Evolutionary conservation across 2,113 vertebrate species (phyloP).

Genomic region (Emydocephalus ijimae): DNA sequence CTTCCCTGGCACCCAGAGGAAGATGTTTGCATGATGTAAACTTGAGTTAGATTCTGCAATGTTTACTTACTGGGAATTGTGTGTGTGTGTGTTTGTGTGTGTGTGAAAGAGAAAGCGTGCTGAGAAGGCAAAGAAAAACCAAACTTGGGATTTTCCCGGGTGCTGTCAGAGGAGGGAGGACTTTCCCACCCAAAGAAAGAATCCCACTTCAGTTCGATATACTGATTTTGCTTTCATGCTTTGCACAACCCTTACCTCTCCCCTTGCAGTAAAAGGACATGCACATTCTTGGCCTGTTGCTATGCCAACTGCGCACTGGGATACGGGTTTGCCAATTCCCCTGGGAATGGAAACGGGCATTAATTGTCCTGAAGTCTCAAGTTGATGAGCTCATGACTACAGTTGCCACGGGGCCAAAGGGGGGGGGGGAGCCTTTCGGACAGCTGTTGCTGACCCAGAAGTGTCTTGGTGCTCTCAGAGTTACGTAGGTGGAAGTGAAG

Average conservation of each 20-base stretch:
- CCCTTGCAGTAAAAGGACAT: not conserved
- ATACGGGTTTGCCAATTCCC: slow-evolving; percentile 4
- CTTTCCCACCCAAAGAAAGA: not conserved
- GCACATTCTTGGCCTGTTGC: slow-evolving; percentile 28
- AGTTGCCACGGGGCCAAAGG: not conserved
- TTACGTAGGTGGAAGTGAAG: fast-evolving
- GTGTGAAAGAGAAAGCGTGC: not conserved
- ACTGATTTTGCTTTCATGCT: not conserved
- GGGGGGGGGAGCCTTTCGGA: not conserved
- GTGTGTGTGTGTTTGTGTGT: not conserved
- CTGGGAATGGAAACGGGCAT: not conserved
- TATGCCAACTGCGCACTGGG: slow-evolving; percentile 21
- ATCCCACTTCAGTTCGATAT: not conserved
- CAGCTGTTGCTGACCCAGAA: not conserved
- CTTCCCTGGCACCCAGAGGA: not conserved
- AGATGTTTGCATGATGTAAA: not conserved
- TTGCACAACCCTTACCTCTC: not conserved
- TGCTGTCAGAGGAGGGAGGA: not conserved
- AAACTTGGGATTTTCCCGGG: not conserved
- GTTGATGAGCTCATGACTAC: slow-evolving; percentile 16
- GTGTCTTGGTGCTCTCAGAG: not conserved
- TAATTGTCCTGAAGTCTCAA: slow-evolving; percentile 23
- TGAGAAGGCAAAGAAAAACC: too few relatives aligned
- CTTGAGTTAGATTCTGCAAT: not conserved
- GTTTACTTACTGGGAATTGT: not conserved